These are phyloP conservation scores for Lates calcarifer DNA, from an alignment of 2,113 vertebrate species.

Conservation along the genomic window DNA sequence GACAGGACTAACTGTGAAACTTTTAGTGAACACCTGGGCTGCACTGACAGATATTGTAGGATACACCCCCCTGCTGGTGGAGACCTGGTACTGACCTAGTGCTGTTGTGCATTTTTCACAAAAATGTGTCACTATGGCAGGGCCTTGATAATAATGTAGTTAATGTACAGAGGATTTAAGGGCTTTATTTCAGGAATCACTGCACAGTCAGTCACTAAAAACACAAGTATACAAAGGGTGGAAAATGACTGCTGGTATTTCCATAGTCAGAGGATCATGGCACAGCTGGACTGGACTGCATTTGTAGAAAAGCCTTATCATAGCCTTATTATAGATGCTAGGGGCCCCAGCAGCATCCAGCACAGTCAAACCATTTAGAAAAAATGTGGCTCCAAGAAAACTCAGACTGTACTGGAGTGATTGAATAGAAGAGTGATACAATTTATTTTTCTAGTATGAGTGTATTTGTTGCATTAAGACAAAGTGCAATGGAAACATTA, in stretches of 20 bases:
- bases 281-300: not conserved
- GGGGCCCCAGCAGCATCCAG: not conserved
- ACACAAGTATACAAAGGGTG: not conserved
- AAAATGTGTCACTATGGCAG: conserved; percentile 4
- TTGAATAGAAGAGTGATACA: not conserved
- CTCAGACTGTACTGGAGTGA: not conserved
- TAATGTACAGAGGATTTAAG: not conserved
- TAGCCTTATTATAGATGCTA: too few species aligned
- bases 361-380: too few species aligned
- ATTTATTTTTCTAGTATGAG: not conserved
- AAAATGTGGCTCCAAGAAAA: not conserved
- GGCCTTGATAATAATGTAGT: not conserved
- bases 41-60: not conserved
- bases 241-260: not conserved
- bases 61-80: conserved; percentile 35
- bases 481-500: not conserved
- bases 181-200: conserved; percentile 1
- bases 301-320: not conserved
- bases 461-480: not conserved
- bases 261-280: not conserved
- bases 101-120: conserved; percentile 3
- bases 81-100: conserved; percentile 11
- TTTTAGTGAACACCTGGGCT: not conserved
- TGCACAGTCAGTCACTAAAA: not conserved
- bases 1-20: conserved; percentile 13